Base-by-base conservation (phyloP, 2,888 invertebrate species). In the Amblyteles armatorius region DNA sequence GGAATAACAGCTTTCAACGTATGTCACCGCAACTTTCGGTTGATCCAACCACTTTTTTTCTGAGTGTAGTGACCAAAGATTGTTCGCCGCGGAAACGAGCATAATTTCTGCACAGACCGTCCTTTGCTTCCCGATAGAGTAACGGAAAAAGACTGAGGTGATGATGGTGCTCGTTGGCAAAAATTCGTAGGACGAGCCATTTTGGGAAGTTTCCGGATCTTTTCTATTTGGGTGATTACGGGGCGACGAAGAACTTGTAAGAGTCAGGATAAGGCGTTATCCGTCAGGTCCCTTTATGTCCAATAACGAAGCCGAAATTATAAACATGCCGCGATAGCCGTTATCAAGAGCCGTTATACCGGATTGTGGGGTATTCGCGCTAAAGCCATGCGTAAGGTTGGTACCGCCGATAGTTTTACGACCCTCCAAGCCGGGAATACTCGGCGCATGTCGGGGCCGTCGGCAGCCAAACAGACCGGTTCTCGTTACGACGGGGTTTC, bases 321-420 rank as follows among this genome's bases (percentile, higher is more conserved):
- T 29, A 33, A 16, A 33, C 29, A 33, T 33, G 6, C 33, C n/a
- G n/a, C 16, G 29, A 63, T 63, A 3, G 16, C 16, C 44, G 33
- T 63, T 29, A 63, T 63, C 16, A 16, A 29, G 9, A 13, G 63
- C 16, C 44, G 44, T 33, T 63, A 33, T 16, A 6, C 13, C 33
- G 63, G 16, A 63, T 63, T 33, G 6, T 26, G 33, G 16, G n/a
- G 22, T 33, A 13, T 7, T 6, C 19, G 73, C 33, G 60, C 44
- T 44, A 50, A 78, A 84, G 73, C 60, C 50, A 76, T 52, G 68
- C 77, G 80, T 67, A 74, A 81, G 78, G 73, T 26, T 19, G 36
- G 11, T 13, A 22, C 16, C 57, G 29, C 9, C 52, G 80, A 84
- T 73, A 79, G 78, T 79, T 81, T 84, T 84, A 84, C 74, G 84